Conservation (phyloP, 2,888 invertebrate species). For the Dolichopus griseipennis region DNA sequence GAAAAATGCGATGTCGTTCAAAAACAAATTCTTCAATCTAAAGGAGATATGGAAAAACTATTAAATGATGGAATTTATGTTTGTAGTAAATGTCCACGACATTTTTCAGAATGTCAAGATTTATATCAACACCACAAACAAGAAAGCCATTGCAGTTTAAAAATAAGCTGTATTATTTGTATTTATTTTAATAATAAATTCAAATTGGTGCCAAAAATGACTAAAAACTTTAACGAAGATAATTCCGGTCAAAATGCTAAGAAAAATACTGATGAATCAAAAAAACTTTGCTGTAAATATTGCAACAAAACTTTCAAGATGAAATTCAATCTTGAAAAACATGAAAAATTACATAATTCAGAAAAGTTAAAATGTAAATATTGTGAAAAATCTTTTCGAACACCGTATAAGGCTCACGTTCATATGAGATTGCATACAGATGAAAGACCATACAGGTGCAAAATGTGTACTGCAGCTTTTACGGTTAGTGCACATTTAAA, state of each 20-base stretch:
- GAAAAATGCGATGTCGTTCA: neutral
- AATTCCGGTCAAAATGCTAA: neutral
- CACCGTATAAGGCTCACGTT: neutral
- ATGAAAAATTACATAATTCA: neutral
- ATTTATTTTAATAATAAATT: too few relatives aligned
- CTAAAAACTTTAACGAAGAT: too few relatives aligned
- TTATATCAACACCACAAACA: neutral
- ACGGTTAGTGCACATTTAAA: constrained; percentile 9
- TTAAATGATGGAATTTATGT: neutral
- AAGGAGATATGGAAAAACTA: neutral
- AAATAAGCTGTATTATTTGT: too few relatives aligned
- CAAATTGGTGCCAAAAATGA: too few relatives aligned
- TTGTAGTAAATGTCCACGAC: neutral
- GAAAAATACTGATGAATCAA: too few relatives aligned
- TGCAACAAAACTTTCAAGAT: neutral
- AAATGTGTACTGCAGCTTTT: constrained; percentile 10
- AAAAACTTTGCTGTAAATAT: neutral
- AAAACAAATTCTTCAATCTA: neutral
- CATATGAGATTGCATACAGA: constrained; percentile 13
- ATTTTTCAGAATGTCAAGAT: neutral
- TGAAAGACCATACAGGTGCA: constrained; percentile 14
- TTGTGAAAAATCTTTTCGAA: constrained; percentile 11
- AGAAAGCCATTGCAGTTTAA: neutral
- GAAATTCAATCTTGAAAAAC: neutral
- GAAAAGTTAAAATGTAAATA: neutral